These are phyloP conservation scores for Micromussa lordhowensis DNA, from an alignment of 92 coral and sea anemone species.

Conservation along the genomic window DNA sequence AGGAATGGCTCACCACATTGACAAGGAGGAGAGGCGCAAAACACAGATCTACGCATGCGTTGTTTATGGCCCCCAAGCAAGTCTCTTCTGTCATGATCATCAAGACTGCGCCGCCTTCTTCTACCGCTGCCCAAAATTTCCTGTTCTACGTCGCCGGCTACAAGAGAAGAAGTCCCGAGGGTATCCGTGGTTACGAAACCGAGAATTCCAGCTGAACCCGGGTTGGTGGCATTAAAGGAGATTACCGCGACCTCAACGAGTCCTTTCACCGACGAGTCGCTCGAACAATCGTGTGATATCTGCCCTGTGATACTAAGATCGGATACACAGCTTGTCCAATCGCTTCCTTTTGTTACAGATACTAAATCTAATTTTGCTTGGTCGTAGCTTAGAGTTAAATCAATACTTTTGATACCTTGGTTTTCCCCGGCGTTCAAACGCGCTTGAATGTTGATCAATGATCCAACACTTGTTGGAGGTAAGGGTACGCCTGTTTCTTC, in stretches of 20 bases:
- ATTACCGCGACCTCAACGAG: constrained; percentile 42
- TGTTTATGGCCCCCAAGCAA: constrained; percentile 8
- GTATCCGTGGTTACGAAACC: constrained; percentile 50
- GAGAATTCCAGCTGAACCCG: constrained; percentile 35
- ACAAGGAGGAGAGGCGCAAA: constrained; percentile 42
- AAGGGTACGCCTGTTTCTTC: constrained; percentile 50
- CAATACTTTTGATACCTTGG: constrained; percentile 27
- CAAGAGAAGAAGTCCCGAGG: constrained; percentile 3
- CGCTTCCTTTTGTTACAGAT: constrained; percentile 22
- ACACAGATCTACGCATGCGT: constrained; percentile 60
- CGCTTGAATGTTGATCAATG: constrained; percentile 23
- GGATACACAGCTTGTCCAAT: constrained; percentile 40
- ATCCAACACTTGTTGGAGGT: constrained; percentile 35
- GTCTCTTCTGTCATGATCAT: constrained; percentile 6
- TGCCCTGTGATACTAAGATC: constrained; percentile 42
- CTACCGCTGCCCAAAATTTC: constrained; percentile 29
- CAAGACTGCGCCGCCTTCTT: constrained; percentile 43
- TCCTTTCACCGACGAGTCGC: constrained; percentile 44
- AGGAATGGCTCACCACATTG: constrained; percentile 21
- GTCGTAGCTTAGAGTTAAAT: constrained; percentile 47
- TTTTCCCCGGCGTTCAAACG: constrained; percentile 53
- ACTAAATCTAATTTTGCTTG: constrained; percentile 17
- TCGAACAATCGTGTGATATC: constrained; percentile 38
- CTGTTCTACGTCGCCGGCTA: constrained; percentile 54
- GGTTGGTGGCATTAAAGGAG: constrained; percentile 39